Evolutionary conservation across 2,113 vertebrate species (phyloP).

Genomic region (Pantherophis guttatus): DNA sequence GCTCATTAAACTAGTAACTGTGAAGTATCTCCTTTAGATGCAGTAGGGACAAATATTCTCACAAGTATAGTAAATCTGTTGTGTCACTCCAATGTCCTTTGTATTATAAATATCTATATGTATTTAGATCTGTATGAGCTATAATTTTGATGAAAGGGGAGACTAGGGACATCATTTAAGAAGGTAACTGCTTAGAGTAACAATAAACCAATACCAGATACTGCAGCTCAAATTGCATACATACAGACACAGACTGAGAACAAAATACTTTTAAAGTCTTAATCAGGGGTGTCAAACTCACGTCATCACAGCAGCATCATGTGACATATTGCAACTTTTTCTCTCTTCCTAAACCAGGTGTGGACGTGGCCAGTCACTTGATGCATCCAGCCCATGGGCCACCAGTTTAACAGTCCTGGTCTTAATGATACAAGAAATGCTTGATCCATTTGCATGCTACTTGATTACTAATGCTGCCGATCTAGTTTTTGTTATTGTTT

Average conservation of each 20-base stretch:
- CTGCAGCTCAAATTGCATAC: not conserved
- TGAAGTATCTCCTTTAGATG: not conserved
- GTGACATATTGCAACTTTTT: no score
- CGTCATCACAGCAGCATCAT: no score
- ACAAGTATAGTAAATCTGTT: not conserved
- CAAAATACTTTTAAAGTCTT: not conserved
- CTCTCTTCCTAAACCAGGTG: no score
- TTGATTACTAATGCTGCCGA: not conserved
- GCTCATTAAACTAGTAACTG: not conserved
- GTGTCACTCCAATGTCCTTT: not conserved
- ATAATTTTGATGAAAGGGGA: not conserved
- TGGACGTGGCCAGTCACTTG: no score
- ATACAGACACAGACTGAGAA: not conserved
- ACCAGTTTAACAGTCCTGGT: no score
- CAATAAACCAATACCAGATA: not conserved
- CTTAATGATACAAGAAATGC: not conserved
- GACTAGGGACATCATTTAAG: not conserved
- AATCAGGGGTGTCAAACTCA: no score
- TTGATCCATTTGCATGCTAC: not conserved
- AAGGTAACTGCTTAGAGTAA: not conserved
- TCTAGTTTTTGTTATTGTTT: not conserved
- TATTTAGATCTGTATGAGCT: not conserved
- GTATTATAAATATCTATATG: not conserved
- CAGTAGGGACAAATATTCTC: not conserved
- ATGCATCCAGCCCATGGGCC: no score